Conservation (phyloP, 1,140 invertebrate genomes). For the Dolichoris vasculosae region DNA sequence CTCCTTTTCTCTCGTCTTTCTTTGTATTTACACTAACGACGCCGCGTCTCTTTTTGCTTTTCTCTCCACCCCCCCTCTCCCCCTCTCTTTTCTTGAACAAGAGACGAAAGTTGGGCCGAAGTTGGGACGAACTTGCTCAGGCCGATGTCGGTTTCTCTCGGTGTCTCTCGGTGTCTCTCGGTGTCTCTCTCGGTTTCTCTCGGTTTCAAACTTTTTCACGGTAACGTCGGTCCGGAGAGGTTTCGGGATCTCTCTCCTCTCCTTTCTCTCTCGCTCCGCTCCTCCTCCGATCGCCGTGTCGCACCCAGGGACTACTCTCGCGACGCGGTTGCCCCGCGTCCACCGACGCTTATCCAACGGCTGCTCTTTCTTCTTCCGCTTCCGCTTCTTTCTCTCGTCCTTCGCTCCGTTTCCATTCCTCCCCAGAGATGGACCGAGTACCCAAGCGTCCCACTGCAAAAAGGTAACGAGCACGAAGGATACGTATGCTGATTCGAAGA, state of each 20-base stretch:
- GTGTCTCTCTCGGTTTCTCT: too few relatives aligned
- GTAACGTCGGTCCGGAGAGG: conserved; percentile 62
- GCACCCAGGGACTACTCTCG: background rate
- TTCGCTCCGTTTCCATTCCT: background rate
- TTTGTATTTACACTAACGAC: conserved; percentile 19
- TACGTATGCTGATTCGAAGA: conserved; percentile 12
- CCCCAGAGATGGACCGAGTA: background rate
- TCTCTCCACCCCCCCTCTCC: too few relatives aligned
- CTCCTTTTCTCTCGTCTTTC: conserved; percentile 1
- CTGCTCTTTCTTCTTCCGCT: conserved; percentile 1
- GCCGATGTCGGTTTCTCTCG: background rate
- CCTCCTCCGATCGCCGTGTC: background rate
- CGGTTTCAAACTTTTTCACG: conserved; percentile 61
- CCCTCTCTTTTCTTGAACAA: conserved; percentile 35
- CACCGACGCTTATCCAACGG: conserved; percentile 9
- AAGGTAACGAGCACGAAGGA: conserved; percentile 22
- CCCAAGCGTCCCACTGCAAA: background rate
- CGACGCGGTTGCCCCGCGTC: background rate
- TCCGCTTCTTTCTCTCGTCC: background rate
- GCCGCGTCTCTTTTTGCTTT: conserved; percentile 27
- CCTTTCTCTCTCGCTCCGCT: background rate
- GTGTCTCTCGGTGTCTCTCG: too few relatives aligned
- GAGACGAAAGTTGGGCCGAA: conserved; percentile 56
- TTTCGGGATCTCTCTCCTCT: conserved; percentile 50
- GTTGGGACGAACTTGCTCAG: conserved; percentile 61